These are phyloP conservation scores for Trematocara stigmaticum DNA, from an alignment of 2,113 vertebrate species.

Conservation along the genomic window DNA sequence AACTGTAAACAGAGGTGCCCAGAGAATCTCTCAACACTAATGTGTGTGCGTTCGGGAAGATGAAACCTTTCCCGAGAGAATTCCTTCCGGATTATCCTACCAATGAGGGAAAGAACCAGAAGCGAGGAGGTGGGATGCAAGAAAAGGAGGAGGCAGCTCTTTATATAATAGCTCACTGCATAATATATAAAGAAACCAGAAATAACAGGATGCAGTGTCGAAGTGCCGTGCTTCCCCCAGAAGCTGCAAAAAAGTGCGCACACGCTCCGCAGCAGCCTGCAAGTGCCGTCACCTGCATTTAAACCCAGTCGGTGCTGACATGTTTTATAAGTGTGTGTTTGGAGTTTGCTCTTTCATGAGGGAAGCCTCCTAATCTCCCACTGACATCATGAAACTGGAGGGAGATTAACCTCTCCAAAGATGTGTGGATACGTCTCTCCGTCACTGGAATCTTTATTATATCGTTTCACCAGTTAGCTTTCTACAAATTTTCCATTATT, in stretches of 20 bases:
- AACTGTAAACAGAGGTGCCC: constrained; percentile 13
- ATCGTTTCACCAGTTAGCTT: background rate
- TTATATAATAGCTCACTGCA: constrained; percentile 65
- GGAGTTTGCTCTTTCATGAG: background rate
- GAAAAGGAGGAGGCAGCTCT: constrained; percentile 33
- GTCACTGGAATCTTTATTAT: fast-evolving
- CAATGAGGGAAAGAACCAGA: constrained; percentile 54
- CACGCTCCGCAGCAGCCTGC: background rate
- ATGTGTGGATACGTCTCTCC: background rate
- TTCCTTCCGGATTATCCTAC: constrained; percentile 47
- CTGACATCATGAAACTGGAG: background rate
- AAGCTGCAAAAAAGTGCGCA: constrained; percentile 15
- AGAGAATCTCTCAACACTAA: background rate
- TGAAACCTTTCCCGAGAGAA: constrained; percentile 51
- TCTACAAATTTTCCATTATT: background rate
- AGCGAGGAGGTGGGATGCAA: constrained; percentile 17
- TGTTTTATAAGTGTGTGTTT: background rate
- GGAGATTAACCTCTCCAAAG: background rate
- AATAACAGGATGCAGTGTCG: constrained; percentile 41
- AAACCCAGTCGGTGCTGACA: background rate
- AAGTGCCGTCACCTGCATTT: background rate
- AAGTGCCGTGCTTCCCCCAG: constrained; percentile 11
- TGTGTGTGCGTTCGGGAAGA: background rate
- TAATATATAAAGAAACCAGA: constrained; percentile 51
- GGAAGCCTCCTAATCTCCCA: background rate